Percentiles rank a stretch among this genome's conserved stretches.
These are phyloP conservation scores for Naso thynnoides DNA, from an alignment of 2,797 vertebrate genomes.

Conservation along the genomic window DNA sequence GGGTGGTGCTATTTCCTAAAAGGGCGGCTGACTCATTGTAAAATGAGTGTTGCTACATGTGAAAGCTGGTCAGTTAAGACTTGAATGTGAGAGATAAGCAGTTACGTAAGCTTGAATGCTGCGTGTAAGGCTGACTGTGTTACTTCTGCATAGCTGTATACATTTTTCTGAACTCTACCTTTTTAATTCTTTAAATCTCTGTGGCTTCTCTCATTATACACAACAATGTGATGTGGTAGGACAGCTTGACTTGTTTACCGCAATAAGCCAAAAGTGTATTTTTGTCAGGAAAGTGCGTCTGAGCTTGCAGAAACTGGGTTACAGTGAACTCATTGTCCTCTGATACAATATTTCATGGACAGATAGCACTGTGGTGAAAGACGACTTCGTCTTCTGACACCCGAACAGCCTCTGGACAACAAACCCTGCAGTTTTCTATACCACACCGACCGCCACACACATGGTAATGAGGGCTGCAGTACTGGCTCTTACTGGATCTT, in stretches of 20 bases:
- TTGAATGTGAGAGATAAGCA: constrained; percentile 63
- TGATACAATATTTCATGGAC: constrained; percentile 15
- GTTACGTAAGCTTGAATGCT: constrained; percentile 64
- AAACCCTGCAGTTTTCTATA: constrained; percentile 66
- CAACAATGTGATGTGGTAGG: too few species aligned
- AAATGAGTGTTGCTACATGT: constrained; percentile 39
- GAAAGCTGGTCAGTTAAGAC: constrained; percentile 18
- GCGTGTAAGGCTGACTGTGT: constrained; percentile 14
- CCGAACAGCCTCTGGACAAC: constrained; percentile 30
- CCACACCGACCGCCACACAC: constrained; percentile 53
- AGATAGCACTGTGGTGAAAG: constrained; percentile 14
- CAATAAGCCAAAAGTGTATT: not conserved
- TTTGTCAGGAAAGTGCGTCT: not conserved
- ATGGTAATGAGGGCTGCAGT: constrained; percentile 34
- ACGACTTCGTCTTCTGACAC: constrained; percentile 48
- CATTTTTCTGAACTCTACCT: not conserved
- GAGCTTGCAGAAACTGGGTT: constrained; percentile 8
- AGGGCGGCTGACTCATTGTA: constrained; percentile 42
- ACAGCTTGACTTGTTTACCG: not conserved
- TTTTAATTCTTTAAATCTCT: not conserved
- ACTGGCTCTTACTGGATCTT: constrained; percentile 68
- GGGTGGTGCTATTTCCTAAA: constrained; percentile 42
- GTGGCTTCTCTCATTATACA: constrained; percentile 10
- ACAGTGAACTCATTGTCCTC: constrained; percentile 16
- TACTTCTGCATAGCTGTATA: constrained; percentile 18